phyloP scores from a whole-genome alignment of 2,797 vertebrate genomes.

The Sebastes miniatus region DNA sequence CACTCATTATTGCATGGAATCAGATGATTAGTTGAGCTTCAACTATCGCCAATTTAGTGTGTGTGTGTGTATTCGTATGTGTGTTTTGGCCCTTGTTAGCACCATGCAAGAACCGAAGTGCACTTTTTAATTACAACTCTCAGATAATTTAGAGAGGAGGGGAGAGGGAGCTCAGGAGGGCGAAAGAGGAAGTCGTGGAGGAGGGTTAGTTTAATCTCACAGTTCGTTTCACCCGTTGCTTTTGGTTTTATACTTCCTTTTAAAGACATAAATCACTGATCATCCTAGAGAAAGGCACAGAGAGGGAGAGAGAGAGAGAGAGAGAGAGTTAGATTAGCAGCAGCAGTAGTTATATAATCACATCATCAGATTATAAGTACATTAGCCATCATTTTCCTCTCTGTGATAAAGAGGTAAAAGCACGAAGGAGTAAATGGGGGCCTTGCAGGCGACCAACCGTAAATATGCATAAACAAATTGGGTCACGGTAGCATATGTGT shows the following conservation, averaged over 20 bases:
- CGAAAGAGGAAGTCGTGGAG: constrained; percentile 48
- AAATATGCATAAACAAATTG: constrained; percentile 44
- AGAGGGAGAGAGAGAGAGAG: constrained; percentile 13
- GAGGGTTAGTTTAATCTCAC: constrained; percentile 80
- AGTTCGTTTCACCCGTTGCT: constrained; percentile 75
- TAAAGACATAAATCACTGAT: constrained; percentile 76
- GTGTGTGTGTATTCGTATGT: constrained; percentile 21
- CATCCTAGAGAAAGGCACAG: constrained; percentile 45
- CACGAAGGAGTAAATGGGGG: constrained; percentile 19
- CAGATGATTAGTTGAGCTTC: constrained; percentile 52
- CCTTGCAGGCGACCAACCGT: constrained; percentile 13
- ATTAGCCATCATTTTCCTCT: constrained; percentile 61
- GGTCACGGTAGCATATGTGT: constrained; percentile 10
- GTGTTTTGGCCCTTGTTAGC: constrained; percentile 64
- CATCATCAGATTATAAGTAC: constrained; percentile 65
- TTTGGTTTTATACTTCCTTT: constrained; percentile 76
- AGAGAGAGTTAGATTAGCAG: constrained; percentile 51
- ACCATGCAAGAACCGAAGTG: constrained; percentile 57
- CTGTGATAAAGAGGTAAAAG: constrained; percentile 57
- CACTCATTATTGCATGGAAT: constrained; percentile 33
- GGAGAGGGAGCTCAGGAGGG: constrained; percentile 9
- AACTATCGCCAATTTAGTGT: constrained; percentile 60
- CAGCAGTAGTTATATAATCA: constrained; percentile 54
- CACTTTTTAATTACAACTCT: constrained; percentile 79
- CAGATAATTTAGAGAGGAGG: constrained; percentile 70